These are phyloP conservation scores for Stenchaetothrips biformis DNA, from an alignment of 2,888 invertebrate species.

Conservation along the genomic window DNA sequence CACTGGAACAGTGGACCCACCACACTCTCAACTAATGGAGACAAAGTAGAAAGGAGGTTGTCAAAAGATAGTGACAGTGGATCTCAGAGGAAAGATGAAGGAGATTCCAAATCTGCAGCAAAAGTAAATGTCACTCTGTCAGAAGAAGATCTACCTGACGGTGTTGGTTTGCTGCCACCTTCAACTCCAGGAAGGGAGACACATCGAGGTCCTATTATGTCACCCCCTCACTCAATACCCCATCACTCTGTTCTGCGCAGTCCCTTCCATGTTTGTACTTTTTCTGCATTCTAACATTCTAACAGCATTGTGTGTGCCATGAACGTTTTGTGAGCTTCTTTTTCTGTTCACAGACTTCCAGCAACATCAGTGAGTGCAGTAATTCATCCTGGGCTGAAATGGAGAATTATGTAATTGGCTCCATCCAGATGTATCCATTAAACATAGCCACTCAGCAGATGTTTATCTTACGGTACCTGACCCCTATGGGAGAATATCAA, in stretches of 20 bases:
- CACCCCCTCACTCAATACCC: conserved; percentile 33
- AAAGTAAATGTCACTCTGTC: neutral
- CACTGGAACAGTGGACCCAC: conserved; percentile 3
- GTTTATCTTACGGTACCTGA: conserved; percentile 87
- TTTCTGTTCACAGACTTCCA: neutral
- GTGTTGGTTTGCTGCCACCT: conserved; percentile 19
- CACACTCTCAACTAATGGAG: neutral
- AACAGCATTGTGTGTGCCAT: conserved; percentile 35
- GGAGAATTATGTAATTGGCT: conserved; percentile 83
- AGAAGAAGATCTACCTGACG: neutral
- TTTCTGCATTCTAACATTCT: conserved; percentile 29
- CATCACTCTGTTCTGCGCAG: conserved; percentile 32
- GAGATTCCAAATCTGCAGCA: neutral
- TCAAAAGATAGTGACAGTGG: neutral
- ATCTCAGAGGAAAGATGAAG: neutral
- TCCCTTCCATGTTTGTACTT: conserved; percentile 35
- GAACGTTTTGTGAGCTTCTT: neutral
- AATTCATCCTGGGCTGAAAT: conserved; percentile 90
- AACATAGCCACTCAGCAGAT: conserved; percentile 86
- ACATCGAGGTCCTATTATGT: conserved; percentile 34
- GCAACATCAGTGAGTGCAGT: conserved; percentile 53
- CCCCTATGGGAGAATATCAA: conserved; percentile 96
- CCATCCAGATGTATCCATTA: conserved; percentile 84
- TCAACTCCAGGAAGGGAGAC: conserved; percentile 40
- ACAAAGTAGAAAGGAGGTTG: neutral